Base-by-base conservation (phyloP, 2,797 vertebrate species). In the Lutra lutra region DNA sequence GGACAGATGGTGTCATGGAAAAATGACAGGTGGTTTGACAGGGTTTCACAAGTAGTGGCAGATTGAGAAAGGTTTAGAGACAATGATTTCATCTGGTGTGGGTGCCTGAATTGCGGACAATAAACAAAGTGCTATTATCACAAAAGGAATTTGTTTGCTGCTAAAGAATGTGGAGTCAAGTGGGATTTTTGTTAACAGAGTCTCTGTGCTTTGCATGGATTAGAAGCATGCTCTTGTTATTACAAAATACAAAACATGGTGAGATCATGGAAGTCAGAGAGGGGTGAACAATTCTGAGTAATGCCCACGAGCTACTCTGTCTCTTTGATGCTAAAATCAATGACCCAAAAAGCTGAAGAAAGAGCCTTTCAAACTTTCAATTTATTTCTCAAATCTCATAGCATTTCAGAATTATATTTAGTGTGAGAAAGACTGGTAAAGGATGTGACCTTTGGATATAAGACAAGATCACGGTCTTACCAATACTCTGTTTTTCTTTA, bases 321-420 rank as follows among this genome's bases (percentile, higher is more conserved):
- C 56, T 68, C 35, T 96, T 90, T 25, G n/a, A 77, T 66, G 66
- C 20, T 58, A 72, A 97, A 93, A 91, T 80, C 72, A 90, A 75
- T 66, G 80, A 48, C 27, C 21, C 43, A 8, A 72, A 83, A 92
- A 75, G 10, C 43, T 84, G 29, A 87, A 87, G 13, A 79, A 91
- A 40, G 58, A 96, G 54, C 2, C n/a, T 80, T 79, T 95, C 56
- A 62, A 58, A 75, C 60, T 97, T 98, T 1, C 1, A 83, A 64
- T 89, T 94, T 84, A 14, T 48, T 89, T 86, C 56, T 97, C 87
- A 96, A 54, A 78, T 82, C 64, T 89, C 70, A 66, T 38, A 97
- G 60, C 54, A 92, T 60, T 82, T 96, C 14, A 94, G 86, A 95
- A 40, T 89, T 27, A 83, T 10, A 54, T 73, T 92, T 94, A 95